Base-by-base conservation (phyloP, 2,113 vertebrate genomes). In the Grallaria varia region DNA sequence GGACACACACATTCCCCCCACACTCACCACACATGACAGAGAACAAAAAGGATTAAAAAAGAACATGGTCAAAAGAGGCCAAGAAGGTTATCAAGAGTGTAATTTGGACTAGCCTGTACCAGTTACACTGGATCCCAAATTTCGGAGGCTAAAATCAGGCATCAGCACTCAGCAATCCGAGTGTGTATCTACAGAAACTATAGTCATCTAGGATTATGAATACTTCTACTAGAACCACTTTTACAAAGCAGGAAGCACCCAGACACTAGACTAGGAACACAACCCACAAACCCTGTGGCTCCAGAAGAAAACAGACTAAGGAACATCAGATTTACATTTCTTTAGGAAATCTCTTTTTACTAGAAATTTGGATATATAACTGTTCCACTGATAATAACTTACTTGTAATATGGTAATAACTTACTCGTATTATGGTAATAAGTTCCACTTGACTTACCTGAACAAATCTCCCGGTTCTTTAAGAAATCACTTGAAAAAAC, bases 401-500 rank as follows among this genome's bases (percentile, higher is more conserved):
- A 42, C 31, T 89, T 63, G 33, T 62, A 78, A 14, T 44, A 76
- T 47, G 47, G 21, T 79, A 66, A 3, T 67, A 72, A 76, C n/a
- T n/a, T n/a, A n/a, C 44, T 45, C 20, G 44, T 45, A 45, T 7
- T 20, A 45, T 22, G 66, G 33, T 79, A 66, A 3, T 67, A 72
- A 76, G n/a, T 91, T 90, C 67, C 1, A 2, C 25, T 83, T 85
- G 78, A 62, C 53, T 93, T 90, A 96, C 75, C 85, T 91, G 71
- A 93, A 83, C 31, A 90, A 90, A 76, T 66, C 58, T 87, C 33
- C 19, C 53, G 45, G 40, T 68, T 91, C 76, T 89, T 94, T 83
- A 87, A 93, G 55, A 89, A 95, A 91, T 82, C 35, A 78, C 58
- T 94, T 85, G 87, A 93, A 45, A 89, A 95, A 94, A 78, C 35